Base-by-base conservation (phyloP, 2,797 vertebrate species). In the Ispidina picta region DNA sequence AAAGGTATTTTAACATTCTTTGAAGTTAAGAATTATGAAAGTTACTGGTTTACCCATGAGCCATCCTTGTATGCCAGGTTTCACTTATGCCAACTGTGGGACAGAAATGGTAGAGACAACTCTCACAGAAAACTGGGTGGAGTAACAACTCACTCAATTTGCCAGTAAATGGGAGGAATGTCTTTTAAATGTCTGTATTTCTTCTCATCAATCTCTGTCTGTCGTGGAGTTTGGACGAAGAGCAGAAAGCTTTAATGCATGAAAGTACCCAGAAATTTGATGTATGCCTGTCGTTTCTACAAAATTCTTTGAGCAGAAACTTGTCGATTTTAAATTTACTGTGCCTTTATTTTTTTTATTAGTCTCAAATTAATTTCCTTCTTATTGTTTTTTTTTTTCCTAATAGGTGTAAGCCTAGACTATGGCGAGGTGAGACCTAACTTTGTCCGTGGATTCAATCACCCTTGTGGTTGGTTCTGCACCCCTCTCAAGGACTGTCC, bases 381-480 rank as follows among this genome's bases (percentile, higher is more conserved):
- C 52, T 62, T 76, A 56, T 41, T 85, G 35, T 35, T 35, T 3
- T 93, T 92, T 79, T n/a, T 91, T 94, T 95, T 75, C 9, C 82
- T 94, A 33, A 52, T 35, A 98, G 98, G 98, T 74, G 8, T 98
- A 87, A 98, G 98, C 91, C 93, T 98, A 60, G 97, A 98, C 54
- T 97, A 97, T 55, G 97, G 90, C 49, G 96, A 97, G 44, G 93
- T 92, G 82, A 97, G 93, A 58, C 94, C 97, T 8, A 97, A 95
- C 86, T 98, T 97, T 89, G 98, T 98, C 51, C 97, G 97, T 55
- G 98, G 98, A 54, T 98, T 97, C 90, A 98, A 98, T 95, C 98
- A 98, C 81, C 98, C 98, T 5, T 98, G 98, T 1, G 98, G 98
- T 46, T 98, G 98, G 98, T 98, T 98, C 95, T 98, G 98, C 3